Evolutionary conservation across 2,888 invertebrate genomes (phyloP).

Genomic region (Micoletzkya japonica): DNA sequence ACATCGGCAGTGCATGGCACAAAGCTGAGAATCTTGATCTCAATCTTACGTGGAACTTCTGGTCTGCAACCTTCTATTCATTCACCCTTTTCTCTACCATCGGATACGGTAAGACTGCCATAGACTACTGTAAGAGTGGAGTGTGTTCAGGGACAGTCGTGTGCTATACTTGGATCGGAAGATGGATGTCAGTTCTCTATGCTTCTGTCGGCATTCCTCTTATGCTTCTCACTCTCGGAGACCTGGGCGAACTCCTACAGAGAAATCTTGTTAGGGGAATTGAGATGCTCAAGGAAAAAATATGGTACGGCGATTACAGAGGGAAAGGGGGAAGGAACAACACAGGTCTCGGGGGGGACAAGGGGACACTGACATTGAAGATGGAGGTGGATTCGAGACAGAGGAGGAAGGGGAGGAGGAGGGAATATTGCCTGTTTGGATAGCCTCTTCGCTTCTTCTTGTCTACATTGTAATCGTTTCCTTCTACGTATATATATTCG

Average conservation of each 20-base stretch:
- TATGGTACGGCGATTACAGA: neutral
- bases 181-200: slow-evolving; percentile 45
- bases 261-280: slow-evolving; percentile 27
- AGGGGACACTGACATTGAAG: neutral
- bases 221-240: slow-evolving; percentile 49
- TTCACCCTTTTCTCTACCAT: slow-evolving; percentile 55
- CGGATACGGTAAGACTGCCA: slow-evolving; percentile 43
- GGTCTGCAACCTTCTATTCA: slow-evolving; percentile 49
- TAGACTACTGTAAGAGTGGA: neutral
- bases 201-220: slow-evolving; percentile 47
- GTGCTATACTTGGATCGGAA: slow-evolving; percentile 44
- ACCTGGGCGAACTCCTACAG: slow-evolving; percentile 49
- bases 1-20: slow-evolving; percentile 50
- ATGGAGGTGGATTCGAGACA: neutral
- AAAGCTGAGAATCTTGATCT: slow-evolving; percentile 52
- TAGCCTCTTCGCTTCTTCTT: slow-evolving; percentile 2
- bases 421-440: slow-evolving; percentile 12
- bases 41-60: slow-evolving; percentile 48
- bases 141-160: slow-evolving; percentile 42
- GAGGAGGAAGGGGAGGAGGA: slow-evolving; percentile 18
- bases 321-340: neutral
- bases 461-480: slow-evolving; percentile 5
- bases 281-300: neutral
- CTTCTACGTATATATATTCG: neutral
- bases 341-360: neutral